Conservation (phyloP, 2,113 vertebrate genomes). For the Alouatta palliata region DNA sequence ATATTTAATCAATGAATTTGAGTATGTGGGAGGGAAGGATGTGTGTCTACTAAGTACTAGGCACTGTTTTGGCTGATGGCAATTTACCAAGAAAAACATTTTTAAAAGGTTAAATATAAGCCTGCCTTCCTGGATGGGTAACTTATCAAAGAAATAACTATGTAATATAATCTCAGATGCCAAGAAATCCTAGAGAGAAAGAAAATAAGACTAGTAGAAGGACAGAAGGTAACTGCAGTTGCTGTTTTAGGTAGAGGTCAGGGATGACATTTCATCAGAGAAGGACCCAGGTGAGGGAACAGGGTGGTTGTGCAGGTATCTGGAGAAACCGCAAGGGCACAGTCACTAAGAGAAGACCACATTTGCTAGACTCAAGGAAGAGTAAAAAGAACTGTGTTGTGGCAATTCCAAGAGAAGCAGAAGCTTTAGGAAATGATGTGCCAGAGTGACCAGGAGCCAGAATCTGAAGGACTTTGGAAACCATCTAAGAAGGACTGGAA, state of each 20-base stretch:
- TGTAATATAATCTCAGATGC: not conserved
- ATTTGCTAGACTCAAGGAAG: not conserved
- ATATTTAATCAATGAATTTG: not conserved
- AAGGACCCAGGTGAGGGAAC: not conserved
- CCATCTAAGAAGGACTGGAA: not conserved
- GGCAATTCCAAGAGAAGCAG: not conserved
- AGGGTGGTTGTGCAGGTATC: fast-evolving
- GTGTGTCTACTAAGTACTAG: not conserved
- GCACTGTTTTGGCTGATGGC: not conserved
- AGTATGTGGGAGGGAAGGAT: not conserved
- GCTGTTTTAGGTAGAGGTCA: not conserved
- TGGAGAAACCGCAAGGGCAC: too few species aligned
- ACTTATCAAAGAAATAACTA: not conserved
- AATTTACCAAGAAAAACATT: not conserved
- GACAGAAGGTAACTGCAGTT: not conserved
- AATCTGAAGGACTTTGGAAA: not conserved
- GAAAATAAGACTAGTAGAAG: not conserved
- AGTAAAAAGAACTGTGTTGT: not conserved
- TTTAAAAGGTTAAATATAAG: not conserved
- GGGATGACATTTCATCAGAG: not conserved
- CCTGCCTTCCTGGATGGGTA: not conserved
- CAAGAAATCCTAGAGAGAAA: not conserved
- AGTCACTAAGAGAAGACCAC: not conserved
- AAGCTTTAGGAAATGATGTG: not conserved
- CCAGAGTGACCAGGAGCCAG: not conserved